These are phyloP conservation scores for Zophobas morio DNA, from an alignment of 1,140 invertebrate genomes.

Conservation along the genomic window DNA sequence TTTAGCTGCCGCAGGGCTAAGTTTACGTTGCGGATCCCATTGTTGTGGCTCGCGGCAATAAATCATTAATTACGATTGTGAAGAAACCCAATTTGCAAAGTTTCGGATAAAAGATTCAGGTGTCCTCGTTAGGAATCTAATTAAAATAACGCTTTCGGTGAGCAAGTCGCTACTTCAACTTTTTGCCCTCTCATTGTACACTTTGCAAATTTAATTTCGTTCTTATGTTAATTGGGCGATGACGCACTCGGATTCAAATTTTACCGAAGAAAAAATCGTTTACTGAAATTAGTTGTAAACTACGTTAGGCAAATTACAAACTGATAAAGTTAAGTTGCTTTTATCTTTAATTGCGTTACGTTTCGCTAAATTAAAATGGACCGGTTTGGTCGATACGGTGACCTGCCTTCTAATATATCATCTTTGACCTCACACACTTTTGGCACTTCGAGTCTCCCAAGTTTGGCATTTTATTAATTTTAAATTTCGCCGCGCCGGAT, in stretches of 20 bases:
- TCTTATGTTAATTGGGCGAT: slow-evolving; percentile 39
- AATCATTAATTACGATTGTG: slow-evolving; percentile 39
- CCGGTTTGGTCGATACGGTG: background rate
- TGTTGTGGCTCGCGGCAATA: slow-evolving; percentile 36
- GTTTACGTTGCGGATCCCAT: slow-evolving; percentile 6
- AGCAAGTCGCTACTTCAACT: slow-evolving; percentile 30
- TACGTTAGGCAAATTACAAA: slow-evolving; percentile 38
- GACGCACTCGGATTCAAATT: slow-evolving; percentile 29
- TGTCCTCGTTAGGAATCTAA: slow-evolving; percentile 39
- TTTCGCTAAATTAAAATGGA: slow-evolving; percentile 28
- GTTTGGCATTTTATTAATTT: too few species aligned
- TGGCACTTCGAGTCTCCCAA: too few species aligned
- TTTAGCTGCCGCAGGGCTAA: slow-evolving; percentile 20
- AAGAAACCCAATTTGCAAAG: slow-evolving; percentile 42
- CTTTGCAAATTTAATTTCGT: slow-evolving; percentile 40
- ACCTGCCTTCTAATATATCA: too few species aligned
- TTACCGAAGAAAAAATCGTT: slow-evolving; percentile 32
- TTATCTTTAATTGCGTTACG: slow-evolving; percentile 8
- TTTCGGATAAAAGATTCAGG: slow-evolving; percentile 39
- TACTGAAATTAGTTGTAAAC: slow-evolving; percentile 32
- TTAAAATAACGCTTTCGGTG: slow-evolving; percentile 37
- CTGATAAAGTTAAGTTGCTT: slow-evolving; percentile 40
- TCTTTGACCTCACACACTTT: too few species aligned
- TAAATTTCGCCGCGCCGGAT: too few species aligned
- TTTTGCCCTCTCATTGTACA: slow-evolving; percentile 31